Evolutionary conservation across 2,888 invertebrate species (phyloP).

Genomic region (Diloba caeruleocephala): DNA sequence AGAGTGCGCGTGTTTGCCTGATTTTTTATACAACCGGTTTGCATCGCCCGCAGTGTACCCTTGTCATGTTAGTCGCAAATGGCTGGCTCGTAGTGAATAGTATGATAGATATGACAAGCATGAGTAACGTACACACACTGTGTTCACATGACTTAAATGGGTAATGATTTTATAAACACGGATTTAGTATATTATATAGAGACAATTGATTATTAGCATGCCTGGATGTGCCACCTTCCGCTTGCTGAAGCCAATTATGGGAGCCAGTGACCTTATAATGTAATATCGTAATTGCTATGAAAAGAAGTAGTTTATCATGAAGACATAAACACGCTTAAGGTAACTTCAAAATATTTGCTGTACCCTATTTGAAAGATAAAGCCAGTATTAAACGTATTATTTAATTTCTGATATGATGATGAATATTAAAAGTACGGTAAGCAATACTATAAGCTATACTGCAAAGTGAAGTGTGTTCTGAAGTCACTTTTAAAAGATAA

Average conservation of each 20-base stretch:
- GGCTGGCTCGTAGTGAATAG: constrained; percentile 60
- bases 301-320: no score
- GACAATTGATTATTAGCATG: constrained; percentile 25
- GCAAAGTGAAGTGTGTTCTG: no score
- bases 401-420: no score
- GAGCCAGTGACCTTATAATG: not conserved
- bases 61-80: constrained; percentile 63
- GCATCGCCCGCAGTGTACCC: constrained; percentile 62
- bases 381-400: no score
- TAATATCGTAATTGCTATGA: not conserved
- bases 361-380: no score
- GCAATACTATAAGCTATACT: no score
- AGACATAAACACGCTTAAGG: no score
- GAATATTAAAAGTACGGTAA: no score
- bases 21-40: constrained; percentile 66
- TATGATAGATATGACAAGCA: constrained; percentile 71
- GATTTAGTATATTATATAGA: constrained; percentile 16
- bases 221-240: no score
- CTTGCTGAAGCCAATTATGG: not conserved
- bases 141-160: constrained; percentile 60
- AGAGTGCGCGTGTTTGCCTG: constrained; percentile 70
- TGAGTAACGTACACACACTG: constrained; percentile 58
- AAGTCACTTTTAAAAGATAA: no score
- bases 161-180: constrained; percentile 38
- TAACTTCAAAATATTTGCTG: no score